Conservation (phyloP, 2,797 vertebrate genomes). For the Otolemur crassicaudatus region DNA sequence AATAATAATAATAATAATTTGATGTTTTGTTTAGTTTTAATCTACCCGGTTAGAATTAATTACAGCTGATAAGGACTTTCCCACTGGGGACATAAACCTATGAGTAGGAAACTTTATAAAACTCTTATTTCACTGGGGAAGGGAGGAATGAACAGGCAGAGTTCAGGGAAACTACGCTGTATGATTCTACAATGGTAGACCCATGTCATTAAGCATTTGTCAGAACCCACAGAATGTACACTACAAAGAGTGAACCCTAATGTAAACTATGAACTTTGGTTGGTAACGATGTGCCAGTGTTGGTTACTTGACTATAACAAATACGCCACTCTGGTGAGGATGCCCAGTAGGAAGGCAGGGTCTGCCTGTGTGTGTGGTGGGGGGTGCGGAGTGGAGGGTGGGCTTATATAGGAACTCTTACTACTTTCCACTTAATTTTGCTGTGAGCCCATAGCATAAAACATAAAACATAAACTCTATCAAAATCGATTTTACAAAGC, state of each 20-base stretch:
- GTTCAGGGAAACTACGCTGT: neutral
- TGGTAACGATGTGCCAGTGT: neutral
- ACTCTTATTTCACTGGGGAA: neutral
- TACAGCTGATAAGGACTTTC: neutral
- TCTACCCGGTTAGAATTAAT: neutral
- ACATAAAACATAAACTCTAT: neutral
- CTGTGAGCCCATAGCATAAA: neutral
- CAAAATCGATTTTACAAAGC: conserved; percentile 3
- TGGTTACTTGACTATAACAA: neutral
- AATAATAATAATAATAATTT: neutral
- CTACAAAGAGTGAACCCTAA: neutral
- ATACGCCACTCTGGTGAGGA: neutral
- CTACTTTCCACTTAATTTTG: neutral
- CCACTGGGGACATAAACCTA: neutral
- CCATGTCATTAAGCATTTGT: neutral
- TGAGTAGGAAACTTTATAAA: neutral
- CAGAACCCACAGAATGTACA: neutral
- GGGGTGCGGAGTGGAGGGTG: too few species aligned
- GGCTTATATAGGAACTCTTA: neutral
- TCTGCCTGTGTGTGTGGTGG: too few species aligned
- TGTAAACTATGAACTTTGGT: neutral
- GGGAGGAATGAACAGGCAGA: neutral
- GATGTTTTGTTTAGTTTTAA: conserved; percentile 34
- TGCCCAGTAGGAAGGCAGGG: neutral
- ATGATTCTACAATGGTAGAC: neutral